Base-by-base conservation (phyloP, 2,797 vertebrate genomes). In the Discoglossus pictus region DNA sequence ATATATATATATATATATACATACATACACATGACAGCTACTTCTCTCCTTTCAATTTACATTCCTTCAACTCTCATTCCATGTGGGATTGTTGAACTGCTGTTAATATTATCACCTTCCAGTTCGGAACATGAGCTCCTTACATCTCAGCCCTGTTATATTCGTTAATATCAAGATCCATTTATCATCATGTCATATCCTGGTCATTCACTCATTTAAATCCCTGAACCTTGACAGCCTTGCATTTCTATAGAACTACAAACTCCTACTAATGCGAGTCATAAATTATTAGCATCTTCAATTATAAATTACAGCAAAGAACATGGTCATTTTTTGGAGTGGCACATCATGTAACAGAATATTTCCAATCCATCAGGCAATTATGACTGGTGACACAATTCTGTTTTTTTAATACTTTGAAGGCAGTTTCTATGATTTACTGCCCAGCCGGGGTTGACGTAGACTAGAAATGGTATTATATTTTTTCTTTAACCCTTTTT, bases 131-230 rank as follows among this genome's bases (percentile, higher is more conserved):
- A 52, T 25, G 51, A 34, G 40, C 13, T 27, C 18, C 31, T 70
- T 54, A 56, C 17, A 50, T 70, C 35, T 63, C 27, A 70, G 42
- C 43, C 51, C 42, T 63, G 36, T 38, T 47, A 50, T 53, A 51
- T 36, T 71, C 43, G 68, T 64, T 64, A 64, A 51, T 58, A 56
- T 51, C 59, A 23, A 54, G n/a, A 36, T 54, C 50, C 43, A 69
- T 69, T 61, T 42, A 61, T 69, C 66, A 69, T 20, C 16, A 27
- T 54, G 61, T 63, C 68, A 71, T n/a, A 56, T 58, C 44, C 42
- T 64, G 44, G 61, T 71, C 46, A 71, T 55, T 64, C 44, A 64
- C 61, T 71, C 61, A 59, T 64, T 71, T 58, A 71, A 58, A 71
- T 58, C 36, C 44, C 44, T 58, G 43, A 56, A 63, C 60, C 52